Conservation (phyloP, 2,113 vertebrate species). For the Hippocampus barbouri region DNA sequence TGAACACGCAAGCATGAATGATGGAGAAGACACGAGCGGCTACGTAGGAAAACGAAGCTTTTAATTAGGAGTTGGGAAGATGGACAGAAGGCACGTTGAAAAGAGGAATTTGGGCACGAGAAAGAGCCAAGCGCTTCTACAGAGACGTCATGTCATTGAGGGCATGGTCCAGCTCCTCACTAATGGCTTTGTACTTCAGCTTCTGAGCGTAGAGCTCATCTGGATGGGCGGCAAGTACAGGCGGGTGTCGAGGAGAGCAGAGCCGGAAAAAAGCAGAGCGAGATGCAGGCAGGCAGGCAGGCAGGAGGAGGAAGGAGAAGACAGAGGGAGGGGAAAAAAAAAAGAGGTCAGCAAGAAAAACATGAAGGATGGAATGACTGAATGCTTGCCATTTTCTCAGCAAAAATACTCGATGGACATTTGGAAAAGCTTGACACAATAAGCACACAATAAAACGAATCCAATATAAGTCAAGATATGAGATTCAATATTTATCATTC, state of each 20-base stretch:
- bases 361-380: constrained; percentile 35
- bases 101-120: constrained; percentile 10
- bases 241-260: constrained; percentile 29
- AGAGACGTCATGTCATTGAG: constrained; percentile 89
- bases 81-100: constrained; percentile 42
- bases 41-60: constrained; percentile 46
- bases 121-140: constrained; percentile 57
- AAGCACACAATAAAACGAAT: not conserved
- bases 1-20: not conserved
- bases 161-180: constrained; percentile 88
- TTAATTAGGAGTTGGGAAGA: constrained; percentile 44
- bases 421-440: not conserved
- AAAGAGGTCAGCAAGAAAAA: constrained; percentile 55
- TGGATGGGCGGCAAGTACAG: constrained; percentile 60
- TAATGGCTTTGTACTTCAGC: constrained; percentile 93
- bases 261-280: not conserved
- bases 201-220: constrained; percentile 91
- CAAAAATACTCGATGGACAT: not conserved
- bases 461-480: not conserved
- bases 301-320: constrained; percentile 38
- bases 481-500: too few relatives aligned
- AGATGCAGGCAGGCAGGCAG: not conserved
- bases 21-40: constrained; percentile 24
- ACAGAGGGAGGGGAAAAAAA: constrained; percentile 38
- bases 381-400: not conserved